Percentiles rank a stretch among this genome's conserved stretches.
Conservation (phyloP, 2,797 vertebrate genomes). For the Cyprinella venusta region DNA sequence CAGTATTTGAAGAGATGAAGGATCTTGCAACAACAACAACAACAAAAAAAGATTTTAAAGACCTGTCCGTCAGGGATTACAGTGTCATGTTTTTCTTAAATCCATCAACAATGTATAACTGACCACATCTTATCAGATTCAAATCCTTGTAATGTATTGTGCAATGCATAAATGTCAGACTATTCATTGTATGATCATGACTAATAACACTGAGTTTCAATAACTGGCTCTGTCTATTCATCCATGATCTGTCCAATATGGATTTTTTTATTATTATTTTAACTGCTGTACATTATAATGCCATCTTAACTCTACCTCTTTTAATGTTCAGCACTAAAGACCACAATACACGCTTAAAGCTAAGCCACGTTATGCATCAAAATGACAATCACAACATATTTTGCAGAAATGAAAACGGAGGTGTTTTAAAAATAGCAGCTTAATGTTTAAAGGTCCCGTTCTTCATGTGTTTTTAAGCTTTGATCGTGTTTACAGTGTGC, state of each 20-base stretch:
- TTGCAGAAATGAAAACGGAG: not conserved
- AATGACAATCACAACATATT: not conserved
- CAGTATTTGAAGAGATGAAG: conserved; percentile 38
- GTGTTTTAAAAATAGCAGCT: not conserved
- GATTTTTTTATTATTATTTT: not conserved
- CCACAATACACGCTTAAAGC: not conserved
- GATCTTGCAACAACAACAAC: conserved; percentile 45
- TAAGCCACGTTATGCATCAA: not conserved
- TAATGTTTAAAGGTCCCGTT: too few relatives aligned
- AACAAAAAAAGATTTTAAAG: conserved; percentile 40
- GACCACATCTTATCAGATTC: conserved; percentile 47
- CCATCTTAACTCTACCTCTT: not conserved
- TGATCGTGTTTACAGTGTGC: too few relatives aligned
- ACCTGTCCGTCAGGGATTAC: conserved; percentile 34
- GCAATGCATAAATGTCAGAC: conserved; percentile 47
- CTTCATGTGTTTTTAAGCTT: too few relatives aligned
- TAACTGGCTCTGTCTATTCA: conserved; percentile 33
- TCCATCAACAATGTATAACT: conserved; percentile 51
- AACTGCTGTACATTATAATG: conserved; percentile 2
- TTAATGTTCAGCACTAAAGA: not conserved
- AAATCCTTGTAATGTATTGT: conserved; percentile 48
- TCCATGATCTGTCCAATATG: conserved; percentile 8
- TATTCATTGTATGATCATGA: conserved; percentile 45
- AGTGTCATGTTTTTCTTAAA: conserved; percentile 43
- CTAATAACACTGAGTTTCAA: conserved; percentile 34